Evolutionary conservation across 2,113 vertebrate species (phyloP).

Genomic region (Halichoerus grypus): DNA sequence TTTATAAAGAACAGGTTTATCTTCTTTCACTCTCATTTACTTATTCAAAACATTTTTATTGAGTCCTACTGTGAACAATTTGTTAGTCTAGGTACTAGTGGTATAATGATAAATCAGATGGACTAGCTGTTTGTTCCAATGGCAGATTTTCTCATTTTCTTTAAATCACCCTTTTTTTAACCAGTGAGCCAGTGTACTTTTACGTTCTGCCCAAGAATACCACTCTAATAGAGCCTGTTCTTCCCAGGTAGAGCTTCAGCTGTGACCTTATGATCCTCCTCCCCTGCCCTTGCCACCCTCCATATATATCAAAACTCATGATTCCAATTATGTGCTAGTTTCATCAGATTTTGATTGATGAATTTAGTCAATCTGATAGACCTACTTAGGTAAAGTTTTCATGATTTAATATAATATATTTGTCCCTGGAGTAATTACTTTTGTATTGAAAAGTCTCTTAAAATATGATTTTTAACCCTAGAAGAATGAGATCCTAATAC

Average conservation of each 20-base stretch:
- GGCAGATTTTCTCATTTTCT: neutral
- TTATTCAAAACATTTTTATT: neutral
- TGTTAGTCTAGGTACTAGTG: neutral
- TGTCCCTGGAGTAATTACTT: neutral
- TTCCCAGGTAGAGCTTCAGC: neutral
- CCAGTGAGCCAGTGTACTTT: neutral
- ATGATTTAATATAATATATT: neutral
- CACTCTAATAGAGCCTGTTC: neutral
- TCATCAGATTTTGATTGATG: neutral
- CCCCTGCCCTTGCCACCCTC: neutral
- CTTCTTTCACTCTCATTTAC: neutral
- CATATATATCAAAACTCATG: neutral
- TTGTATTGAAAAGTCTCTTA: neutral
- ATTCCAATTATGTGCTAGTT: neutral
- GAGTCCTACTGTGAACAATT: neutral
- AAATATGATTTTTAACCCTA: neutral
- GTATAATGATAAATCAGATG: neutral
- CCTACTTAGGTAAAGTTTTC: neutral
- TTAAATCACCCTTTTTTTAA: neutral
- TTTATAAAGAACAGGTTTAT: neutral
- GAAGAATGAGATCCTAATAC: neutral
- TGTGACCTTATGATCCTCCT: neutral
- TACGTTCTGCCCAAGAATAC: accelerated
- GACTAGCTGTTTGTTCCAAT: neutral
- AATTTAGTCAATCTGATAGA: neutral